Conservation (phyloP, 2,113 vertebrate genomes). For the Lampris incognitus region DNA sequence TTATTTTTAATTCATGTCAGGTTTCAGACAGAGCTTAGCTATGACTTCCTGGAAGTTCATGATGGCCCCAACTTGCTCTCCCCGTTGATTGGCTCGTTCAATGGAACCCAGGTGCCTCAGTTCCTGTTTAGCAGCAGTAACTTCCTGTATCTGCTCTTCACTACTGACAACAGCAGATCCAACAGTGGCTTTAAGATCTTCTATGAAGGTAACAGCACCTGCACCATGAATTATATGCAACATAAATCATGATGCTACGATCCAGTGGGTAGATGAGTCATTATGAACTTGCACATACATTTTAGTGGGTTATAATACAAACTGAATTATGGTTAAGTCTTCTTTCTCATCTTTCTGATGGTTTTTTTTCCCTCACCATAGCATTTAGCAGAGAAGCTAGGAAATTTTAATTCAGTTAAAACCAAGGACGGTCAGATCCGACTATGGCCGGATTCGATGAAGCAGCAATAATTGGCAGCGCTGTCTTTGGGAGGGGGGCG, state of each 20-base stretch:
- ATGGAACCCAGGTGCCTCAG: conserved; percentile 96
- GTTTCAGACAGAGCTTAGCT: conserved; percentile 98
- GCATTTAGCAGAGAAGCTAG: neutral
- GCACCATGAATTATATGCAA: neutral
- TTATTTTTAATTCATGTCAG: conserved; percentile 70
- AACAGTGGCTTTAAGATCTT: conserved; percentile 99
- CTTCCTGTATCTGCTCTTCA: conserved; percentile 96
- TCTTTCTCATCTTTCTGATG: too few species aligned
- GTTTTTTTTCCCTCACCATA: neutral
- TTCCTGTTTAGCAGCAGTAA: conserved; percentile 95
- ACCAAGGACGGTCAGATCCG: too few species aligned
- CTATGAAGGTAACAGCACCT: conserved; percentile 89
- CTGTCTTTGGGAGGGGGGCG: too few species aligned
- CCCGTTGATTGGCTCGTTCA: conserved; percentile 94
- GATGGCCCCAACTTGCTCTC: conserved; percentile 95
- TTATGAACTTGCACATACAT: neutral
- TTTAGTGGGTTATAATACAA: too few species aligned
- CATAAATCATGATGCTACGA: neutral
- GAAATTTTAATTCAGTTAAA: neutral
- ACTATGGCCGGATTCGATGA: too few species aligned
- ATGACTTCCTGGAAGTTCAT: conserved; percentile 96
- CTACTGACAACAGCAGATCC: conserved; percentile 98
- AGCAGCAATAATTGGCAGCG: too few species aligned
- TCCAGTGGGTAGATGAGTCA: neutral
- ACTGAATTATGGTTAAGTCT: too few species aligned